Base-by-base conservation (phyloP, 2,888 invertebrate species). In the Andrena bicolor region DNA sequence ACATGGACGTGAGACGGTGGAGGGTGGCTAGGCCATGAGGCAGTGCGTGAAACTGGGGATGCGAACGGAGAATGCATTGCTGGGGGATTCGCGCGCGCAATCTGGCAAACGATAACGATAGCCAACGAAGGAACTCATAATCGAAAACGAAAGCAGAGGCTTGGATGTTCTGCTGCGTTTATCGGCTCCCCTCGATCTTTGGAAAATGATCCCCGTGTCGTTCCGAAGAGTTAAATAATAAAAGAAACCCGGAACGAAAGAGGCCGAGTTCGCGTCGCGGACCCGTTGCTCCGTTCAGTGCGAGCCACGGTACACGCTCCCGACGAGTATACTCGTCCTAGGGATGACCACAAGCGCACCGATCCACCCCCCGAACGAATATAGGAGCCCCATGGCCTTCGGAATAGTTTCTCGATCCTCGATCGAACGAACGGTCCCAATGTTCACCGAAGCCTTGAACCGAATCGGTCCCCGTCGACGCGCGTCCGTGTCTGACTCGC, bases 381-480 rank as follows among this genome's bases (percentile, higher is more conserved):
- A 63, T 77, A 70, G 64, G 86, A 53, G 90, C 92, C 92, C 92
- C 92, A 92, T 92, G 92, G 92, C 92, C 92, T 90, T 90, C 41
- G 41, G 41, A 91, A 88, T 87, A 23, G 86, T 90, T 32, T 48
- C 10, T 53, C 32, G 68, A 74, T 74, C 66, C 76, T 95, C 66
- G 65, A 60, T 66, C 41, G 35, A 41, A 63, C 35, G 26, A 26
- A 8, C 95, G 63, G 13, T 41, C 13, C 95, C 56, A 56, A 16
- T 41, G 95, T 72, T 69, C 76, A 16, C 58, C 32, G 65, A 63
- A 28, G 13, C 30, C n/a, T 63, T 28, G 63, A n/a, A 53, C 35
- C 26, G 60, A 30, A 30, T 53, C 13, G 20, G 41, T 41, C 48
- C 35, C 30, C 48, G 13, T 28, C 26, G n/a, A 23, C 68, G 23